Evolutionary conservation across 2,797 vertebrate species (phyloP), one percentile per base, ranked within the genome.

Genomic region (Manis crassicaudata): DNA sequence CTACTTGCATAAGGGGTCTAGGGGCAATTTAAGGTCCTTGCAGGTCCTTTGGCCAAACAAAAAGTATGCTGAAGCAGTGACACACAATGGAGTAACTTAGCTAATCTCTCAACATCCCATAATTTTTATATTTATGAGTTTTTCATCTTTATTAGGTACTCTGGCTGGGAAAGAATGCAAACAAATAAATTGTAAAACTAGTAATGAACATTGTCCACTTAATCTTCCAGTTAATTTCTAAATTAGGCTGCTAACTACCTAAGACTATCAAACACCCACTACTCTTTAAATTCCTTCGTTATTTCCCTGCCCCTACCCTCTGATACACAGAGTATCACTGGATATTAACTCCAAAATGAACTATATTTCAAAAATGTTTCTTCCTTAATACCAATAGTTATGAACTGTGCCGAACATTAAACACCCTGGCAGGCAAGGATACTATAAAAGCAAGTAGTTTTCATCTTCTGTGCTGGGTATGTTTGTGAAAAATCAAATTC

Each of bases 401-500:
- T 56, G 23, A 77, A 87, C 14, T 52, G 84, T 46, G 21, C 63
- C 43, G 35, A 93, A 7, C 43, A 60, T 67, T 91, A 88, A 87
- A 35, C 27, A 25, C 25, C 3, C 21, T 58, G 35, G 20, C 32
- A 50, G 35, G 54, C 58, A 90, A 27, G n/a, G 77, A 54, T 63
- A 60, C 27, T 68, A 21, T 67, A 83, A 90, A 88, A 67, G 21
- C 35, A 63, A 27, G 43, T 67, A 85, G 46, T 16, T 81, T 96
- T 91, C 12, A 52, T 88, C 43, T 85, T 92, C n/a, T 80, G 46
- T 75, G 25, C 54, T 88, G 40, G 8, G 46, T 37, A 60, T 90
- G 43, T 88, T 93, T 83, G 52, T 70, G 83, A 95, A 92, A 93
- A 95, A 91, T 85, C 79, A 76, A 96, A 95, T 68, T 88, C 6